Percentiles rank a stretch among this genome's conserved stretches.
Conservation (phyloP, 2,888 invertebrate genomes). For the Listrodromus nycthemerus region DNA sequence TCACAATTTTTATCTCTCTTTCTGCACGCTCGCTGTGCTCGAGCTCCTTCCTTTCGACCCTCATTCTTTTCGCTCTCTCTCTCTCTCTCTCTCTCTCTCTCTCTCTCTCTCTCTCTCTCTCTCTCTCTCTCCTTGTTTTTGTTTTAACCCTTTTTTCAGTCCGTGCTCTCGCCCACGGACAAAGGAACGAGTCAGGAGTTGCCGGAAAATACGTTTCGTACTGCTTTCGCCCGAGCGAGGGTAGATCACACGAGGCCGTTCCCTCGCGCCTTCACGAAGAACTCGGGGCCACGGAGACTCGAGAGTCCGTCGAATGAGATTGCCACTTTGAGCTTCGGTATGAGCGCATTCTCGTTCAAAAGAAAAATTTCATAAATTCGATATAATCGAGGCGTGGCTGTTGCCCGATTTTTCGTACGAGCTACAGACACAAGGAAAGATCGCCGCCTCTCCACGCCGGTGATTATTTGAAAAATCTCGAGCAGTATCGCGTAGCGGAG, state of each 20-base stretch:
- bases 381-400: background rate
- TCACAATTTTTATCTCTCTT: constrained; percentile 54
- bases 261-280: constrained; percentile 38
- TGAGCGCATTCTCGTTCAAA: background rate
- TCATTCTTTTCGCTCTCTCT: constrained; percentile 56
- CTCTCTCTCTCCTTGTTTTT: constrained; percentile 35
- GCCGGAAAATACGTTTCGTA: constrained; percentile 55
- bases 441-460: background rate
- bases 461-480: constrained; percentile 21
- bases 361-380: background rate
- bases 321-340: constrained; percentile 28
- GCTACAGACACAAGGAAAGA: background rate
- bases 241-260: constrained; percentile 46
- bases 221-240: constrained; percentile 6
- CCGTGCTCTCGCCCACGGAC: constrained; percentile 54
- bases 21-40: constrained; percentile 9
- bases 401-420: background rate
- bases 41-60: constrained; percentile 39
- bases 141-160: constrained; percentile 50
- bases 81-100: too few relatives aligned
- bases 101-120: too few relatives aligned
- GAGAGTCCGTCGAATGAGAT: constrained; percentile 44
- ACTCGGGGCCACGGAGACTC: constrained; percentile 43
- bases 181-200: constrained; percentile 60
- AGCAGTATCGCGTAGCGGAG: constrained; percentile 8